phyloP scores from a whole-genome alignment of 2,888 invertebrate genomes.

The Aspidiotus rigidus region DNA sequence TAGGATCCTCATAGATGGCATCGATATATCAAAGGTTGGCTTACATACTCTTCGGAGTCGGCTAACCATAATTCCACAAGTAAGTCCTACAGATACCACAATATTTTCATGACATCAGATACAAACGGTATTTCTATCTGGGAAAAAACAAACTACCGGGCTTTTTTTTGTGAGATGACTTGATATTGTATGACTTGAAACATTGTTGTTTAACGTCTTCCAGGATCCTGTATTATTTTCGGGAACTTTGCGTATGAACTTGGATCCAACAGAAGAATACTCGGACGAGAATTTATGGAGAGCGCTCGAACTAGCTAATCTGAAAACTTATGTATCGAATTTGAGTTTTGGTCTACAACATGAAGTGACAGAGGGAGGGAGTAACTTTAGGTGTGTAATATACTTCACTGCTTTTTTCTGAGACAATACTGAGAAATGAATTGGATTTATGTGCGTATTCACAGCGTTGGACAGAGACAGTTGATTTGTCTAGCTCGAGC shows the following conservation, averaged over 20 bases:
- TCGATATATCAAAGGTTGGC: conserved; percentile 71
- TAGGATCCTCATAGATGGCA: conserved; percentile 70
- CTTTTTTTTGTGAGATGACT: too few species aligned
- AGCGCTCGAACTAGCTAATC: conserved; percentile 79
- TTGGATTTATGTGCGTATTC: too few species aligned
- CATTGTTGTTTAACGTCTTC: too few species aligned
- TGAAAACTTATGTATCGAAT: conserved; percentile 71
- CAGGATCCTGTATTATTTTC: conserved; percentile 93
- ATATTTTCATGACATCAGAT: too few species aligned
- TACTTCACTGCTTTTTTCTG: too few species aligned
- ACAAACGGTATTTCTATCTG: too few species aligned
- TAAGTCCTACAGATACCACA: conserved; percentile 28
- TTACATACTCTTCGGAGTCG: conserved; percentile 70
- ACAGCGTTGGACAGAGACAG: too few species aligned
- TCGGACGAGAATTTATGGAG: conserved; percentile 79
- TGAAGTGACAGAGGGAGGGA: conserved; percentile 82
- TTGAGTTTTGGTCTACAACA: conserved; percentile 68
- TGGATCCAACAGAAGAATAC: conserved; percentile 77
- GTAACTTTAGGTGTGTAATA: conserved; percentile 51
- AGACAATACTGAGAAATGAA: too few species aligned
- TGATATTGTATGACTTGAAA: too few species aligned
- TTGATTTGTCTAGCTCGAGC: too few species aligned
- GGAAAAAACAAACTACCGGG: too few species aligned
- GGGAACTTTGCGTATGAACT: conserved; percentile 78
- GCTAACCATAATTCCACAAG: conserved; percentile 47